Base-by-base conservation (phyloP, 2,888 invertebrate species). In the Euproctis similis region DNA sequence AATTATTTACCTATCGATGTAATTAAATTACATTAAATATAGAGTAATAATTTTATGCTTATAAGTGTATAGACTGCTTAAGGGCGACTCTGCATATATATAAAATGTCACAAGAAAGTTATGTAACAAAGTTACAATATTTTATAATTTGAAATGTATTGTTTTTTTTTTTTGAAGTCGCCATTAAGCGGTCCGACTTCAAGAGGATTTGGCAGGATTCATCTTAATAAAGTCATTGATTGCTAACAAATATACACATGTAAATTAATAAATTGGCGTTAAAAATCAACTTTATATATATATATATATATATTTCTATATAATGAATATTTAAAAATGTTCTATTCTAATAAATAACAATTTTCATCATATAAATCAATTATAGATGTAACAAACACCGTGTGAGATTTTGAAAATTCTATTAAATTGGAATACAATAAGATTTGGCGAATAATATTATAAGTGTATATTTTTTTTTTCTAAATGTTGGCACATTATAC, bases 131-230 rank as follows among this genome's bases (percentile, higher is more conserved):
- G n/a, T n/a, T n/a, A n/a, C n/a, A n/a, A n/a, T n/a, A n/a, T n/a
- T n/a, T n/a, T n/a, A n/a, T n/a, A n/a, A n/a, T n/a, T n/a, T n/a
- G n/a, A n/a, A n/a, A n/a, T n/a, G n/a, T n/a, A n/a, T n/a, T n/a
- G n/a, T n/a, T n/a, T n/a, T n/a, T n/a, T n/a, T n/a, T n/a, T n/a
- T n/a, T n/a, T n/a, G n/a, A n/a, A n/a, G n/a, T n/a, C n/a, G n/a
- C n/a, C n/a, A n/a, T n/a, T n/a, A n/a, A n/a, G n/a, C n/a, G n/a
- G n/a, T n/a, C n/a, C n/a, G n/a, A n/a, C n/a, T n/a, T n/a, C n/a
- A n/a, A n/a, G 45, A 65, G 61, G 59, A 64, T 70, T 77, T 82
- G 84, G 84, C 81, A 82, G 84, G 82, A 82, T 74, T 80, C 70
- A 70, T 63, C n/a, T n/a, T n/a, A n/a, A n/a, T n/a, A n/a, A n/a